A percentile compares a stretch with the other conserved stretches of the same genome.
phyloP scores from a whole-genome alignment of 1,140 invertebrate genomes.

The Stratiolaelaps scimitus region DNA sequence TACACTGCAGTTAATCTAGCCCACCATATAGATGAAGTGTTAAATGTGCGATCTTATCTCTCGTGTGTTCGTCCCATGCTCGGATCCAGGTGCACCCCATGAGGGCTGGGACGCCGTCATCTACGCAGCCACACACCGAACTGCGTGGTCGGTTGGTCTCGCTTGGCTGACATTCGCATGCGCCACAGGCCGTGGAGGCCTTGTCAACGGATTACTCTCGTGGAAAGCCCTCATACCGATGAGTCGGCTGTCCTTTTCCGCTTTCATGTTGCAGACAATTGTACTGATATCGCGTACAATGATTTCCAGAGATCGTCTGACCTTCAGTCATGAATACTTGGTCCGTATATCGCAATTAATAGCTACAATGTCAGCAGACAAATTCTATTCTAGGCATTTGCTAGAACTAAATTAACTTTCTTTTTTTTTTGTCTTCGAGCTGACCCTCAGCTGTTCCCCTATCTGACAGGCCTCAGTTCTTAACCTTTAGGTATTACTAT shows the following conservation, averaged over 20 bases:
- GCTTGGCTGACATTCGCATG: conserved; percentile 35
- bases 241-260: conserved; percentile 13
- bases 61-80: no score
- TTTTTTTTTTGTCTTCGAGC: no score
- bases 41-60: no score
- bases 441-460: no score
- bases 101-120: conserved; percentile 31
- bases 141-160: conserved; percentile 37
- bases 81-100: conserved; percentile 30
- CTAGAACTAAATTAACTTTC: no score
- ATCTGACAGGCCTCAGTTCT: no score
- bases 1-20: no score
- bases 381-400: no score
- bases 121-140: conserved; percentile 36
- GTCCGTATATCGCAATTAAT: not conserved
- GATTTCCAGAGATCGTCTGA: conserved; percentile 1
- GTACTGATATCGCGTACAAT: conserved; percentile 8
- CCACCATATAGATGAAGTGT: no score
- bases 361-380: no score
- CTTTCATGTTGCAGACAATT: conserved; percentile 14
- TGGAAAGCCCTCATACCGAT: conserved; percentile 18
- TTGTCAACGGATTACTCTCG: not conserved
- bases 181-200: conserved; percentile 35
- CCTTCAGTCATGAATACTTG: conserved; percentile 12
- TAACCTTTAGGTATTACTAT: no score